Evolutionary conservation across 2,888 invertebrate genomes (phyloP).

Genomic region (Cerceris rybyensis): DNA sequence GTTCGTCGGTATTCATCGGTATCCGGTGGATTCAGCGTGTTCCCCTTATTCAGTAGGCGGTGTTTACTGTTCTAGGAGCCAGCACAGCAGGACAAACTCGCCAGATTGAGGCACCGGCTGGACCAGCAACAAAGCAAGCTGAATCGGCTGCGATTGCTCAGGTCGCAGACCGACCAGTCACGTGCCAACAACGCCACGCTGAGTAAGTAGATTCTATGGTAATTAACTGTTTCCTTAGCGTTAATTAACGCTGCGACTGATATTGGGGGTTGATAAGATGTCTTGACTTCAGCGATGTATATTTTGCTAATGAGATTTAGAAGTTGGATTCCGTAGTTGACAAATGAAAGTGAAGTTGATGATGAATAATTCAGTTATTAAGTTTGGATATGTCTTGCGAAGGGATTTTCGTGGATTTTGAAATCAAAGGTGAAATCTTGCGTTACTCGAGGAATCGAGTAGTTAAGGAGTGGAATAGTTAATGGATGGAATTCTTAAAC

Average conservation of each 20-base stretch:
- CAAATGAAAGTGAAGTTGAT: too few species aligned
- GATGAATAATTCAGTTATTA: too few species aligned
- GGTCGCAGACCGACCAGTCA: conserved; percentile 96
- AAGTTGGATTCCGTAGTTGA: too few species aligned
- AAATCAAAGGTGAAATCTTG: too few species aligned
- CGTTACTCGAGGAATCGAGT: too few species aligned
- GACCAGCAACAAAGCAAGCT: conserved; percentile 97
- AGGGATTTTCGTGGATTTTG: too few species aligned
- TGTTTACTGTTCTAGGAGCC: conserved; percentile 84
- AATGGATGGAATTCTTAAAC: too few species aligned
- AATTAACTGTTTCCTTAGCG: conserved; percentile 25
- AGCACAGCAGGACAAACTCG: conserved; percentile 93
- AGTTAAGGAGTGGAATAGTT: too few species aligned
- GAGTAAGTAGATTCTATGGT: conserved; percentile 86
- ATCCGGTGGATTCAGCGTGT: conserved; percentile 8
- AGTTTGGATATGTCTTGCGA: too few species aligned
- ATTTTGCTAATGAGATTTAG: too few species aligned
- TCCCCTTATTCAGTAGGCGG: conserved; percentile 13
- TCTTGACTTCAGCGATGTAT: too few species aligned
- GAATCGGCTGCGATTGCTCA: conserved; percentile 93
- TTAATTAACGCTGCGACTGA: neutral
- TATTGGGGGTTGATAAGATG: too few species aligned
- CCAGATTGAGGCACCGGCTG: conserved; percentile 94
- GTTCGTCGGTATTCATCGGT: neutral
- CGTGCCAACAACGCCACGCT: conserved; percentile 95